phyloP scores from a whole-genome alignment of 2,113 vertebrate genomes.

The Rhipidura dahli region DNA sequence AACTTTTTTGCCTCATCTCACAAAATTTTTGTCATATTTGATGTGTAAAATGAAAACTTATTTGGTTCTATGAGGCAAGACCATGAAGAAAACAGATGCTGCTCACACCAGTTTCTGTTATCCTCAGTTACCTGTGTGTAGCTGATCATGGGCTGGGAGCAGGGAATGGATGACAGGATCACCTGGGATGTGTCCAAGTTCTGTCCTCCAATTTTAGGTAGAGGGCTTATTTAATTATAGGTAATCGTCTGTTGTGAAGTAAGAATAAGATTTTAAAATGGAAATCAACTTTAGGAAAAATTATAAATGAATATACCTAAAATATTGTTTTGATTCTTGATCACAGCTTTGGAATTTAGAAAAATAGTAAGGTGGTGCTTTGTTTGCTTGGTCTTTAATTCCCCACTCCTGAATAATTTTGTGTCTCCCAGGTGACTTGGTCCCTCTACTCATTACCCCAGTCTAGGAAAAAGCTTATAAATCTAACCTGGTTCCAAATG shows the following conservation, averaged over 20 bases:
- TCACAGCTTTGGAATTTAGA: neutral
- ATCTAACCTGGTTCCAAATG: neutral
- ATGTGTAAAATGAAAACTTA: neutral
- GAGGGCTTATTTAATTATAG: neutral
- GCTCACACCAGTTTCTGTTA: neutral
- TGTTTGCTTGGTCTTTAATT: neutral
- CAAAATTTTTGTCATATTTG: neutral
- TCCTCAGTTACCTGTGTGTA: neutral
- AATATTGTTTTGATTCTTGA: neutral
- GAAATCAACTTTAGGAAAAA: neutral
- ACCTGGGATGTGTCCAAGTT: neutral
- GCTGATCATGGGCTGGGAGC: rapidly evolving
- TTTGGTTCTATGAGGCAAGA: neutral
- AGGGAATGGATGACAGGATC: neutral
- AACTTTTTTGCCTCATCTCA: neutral
- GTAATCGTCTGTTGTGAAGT: neutral
- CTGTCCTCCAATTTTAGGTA: neutral
- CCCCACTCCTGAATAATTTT: neutral
- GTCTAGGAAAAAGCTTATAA: neutral
- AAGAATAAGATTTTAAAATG: neutral
- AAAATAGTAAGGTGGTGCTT: neutral
- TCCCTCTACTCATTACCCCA: neutral
- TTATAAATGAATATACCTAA: neutral
- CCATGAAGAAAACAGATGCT: neutral
- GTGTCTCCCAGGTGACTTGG: neutral